Evolutionary conservation across 2,113 vertebrate species (phyloP).

Genomic region (Brachionichthys hirsutus): DNA sequence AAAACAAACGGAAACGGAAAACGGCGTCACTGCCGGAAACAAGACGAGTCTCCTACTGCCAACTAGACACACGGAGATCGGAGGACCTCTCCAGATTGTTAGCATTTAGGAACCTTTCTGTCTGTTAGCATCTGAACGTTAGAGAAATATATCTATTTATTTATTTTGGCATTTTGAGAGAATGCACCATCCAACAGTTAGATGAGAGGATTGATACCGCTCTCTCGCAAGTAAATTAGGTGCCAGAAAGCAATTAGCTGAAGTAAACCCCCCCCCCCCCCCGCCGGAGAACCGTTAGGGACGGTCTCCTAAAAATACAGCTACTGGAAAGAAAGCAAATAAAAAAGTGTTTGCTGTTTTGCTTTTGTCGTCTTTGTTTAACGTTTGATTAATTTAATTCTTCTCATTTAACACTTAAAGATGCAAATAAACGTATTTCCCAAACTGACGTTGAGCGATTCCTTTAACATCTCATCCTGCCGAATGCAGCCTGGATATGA

Average conservation of each 20-base stretch:
- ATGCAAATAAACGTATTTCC: conserved; percentile 1
- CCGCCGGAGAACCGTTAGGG: no score
- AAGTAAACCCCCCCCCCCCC: no score
- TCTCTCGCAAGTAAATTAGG: neutral
- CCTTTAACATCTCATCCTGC: conserved; percentile 13
- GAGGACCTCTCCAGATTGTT: conserved; percentile 18
- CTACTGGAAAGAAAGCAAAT: neutral
- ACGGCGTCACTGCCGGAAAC: conserved; percentile 15
- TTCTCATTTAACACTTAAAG: neutral
- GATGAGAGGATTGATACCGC: conserved; percentile 1
- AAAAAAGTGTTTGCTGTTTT: no score
- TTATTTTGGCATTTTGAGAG: conserved; percentile 4
- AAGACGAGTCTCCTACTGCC: conserved; percentile 25
- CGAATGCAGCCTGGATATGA: conserved; percentile 42
- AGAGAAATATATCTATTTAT: neutral
- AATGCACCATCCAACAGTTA: neutral
- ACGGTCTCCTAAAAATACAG: neutral
- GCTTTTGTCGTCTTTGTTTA: no score
- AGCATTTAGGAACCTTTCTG: conserved; percentile 30
- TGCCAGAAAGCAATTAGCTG: neutral
- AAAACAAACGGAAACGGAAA: conserved; percentile 27
- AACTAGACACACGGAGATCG: conserved; percentile 27
- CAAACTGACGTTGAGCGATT: conserved; percentile 20
- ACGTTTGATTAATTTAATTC: neutral
- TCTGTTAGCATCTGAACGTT: conserved; percentile 24